Conservation (phyloP, 2,888 invertebrate genomes). For the Zele albiditarsus region DNA sequence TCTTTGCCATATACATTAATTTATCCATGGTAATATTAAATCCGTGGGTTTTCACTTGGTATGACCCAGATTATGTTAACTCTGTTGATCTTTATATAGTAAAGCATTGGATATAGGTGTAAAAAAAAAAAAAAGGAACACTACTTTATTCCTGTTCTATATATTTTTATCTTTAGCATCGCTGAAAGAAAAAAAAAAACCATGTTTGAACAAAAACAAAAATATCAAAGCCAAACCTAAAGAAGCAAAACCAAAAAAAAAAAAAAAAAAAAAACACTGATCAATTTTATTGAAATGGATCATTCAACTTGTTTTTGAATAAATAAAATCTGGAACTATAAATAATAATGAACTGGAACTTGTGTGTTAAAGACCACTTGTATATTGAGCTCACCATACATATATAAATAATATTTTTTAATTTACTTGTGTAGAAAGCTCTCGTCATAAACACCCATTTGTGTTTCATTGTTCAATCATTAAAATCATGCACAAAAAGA, state of each 20-base stretch:
- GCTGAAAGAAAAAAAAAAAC: not conserved
- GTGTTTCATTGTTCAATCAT: conserved; percentile 22
- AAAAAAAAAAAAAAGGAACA: not conserved
- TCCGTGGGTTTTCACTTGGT: conserved; percentile 70
- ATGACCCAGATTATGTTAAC: conserved; percentile 62
- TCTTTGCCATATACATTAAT: conserved; percentile 53
- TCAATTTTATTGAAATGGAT: conserved; percentile 6
- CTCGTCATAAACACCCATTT: conserved; percentile 8
- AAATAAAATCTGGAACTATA: conserved; percentile 20
- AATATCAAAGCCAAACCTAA: not conserved
- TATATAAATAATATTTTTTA: conserved; percentile 3
- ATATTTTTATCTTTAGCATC: not conserved
- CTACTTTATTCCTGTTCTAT: conserved; percentile 8
- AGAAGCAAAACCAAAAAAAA: not conserved
- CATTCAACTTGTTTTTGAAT: conserved; percentile 10
- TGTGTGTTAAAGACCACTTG: not conserved
- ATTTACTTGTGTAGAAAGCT: conserved; percentile 9
- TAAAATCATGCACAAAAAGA: not conserved
- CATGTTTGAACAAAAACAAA: not conserved
- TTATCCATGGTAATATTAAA: conserved; percentile 54
- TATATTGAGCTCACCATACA: conserved; percentile 5
- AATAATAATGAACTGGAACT: conserved; percentile 33
- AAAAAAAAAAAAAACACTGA: not conserved
- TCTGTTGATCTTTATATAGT: conserved; percentile 9
- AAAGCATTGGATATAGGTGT: not conserved